Conservation (phyloP, 2,888 invertebrate species). For the Idaea dimidiata region DNA sequence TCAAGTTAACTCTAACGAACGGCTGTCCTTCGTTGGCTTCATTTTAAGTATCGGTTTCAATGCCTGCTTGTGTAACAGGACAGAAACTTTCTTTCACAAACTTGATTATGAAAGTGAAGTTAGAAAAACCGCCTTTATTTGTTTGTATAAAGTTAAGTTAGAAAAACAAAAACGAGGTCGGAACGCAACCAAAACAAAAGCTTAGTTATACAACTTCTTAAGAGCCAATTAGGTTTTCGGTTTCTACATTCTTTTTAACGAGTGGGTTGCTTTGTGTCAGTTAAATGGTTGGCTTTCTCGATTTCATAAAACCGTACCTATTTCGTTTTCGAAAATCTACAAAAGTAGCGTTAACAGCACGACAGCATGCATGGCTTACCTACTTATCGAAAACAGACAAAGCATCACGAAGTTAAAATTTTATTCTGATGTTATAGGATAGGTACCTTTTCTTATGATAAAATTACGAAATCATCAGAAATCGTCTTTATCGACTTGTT, state of each 20-base stretch:
- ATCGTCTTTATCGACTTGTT: no score
- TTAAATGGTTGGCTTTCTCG: not conserved
- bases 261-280: not conserved
- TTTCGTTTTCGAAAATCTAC: not conserved
- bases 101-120: not conserved
- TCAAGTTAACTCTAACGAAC: not conserved
- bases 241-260: not conserved
- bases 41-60: constrained; percentile 18
- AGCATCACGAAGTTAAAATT: not conserved
- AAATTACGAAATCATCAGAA: no score
- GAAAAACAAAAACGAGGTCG: not conserved
- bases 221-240: not conserved
- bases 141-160: not conserved
- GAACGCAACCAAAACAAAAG: not conserved
- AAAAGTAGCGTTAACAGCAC: not conserved
- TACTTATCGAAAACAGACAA: not conserved
- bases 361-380: not conserved
- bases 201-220: not conserved
- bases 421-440: not conserved
- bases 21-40: constrained; percentile 19
- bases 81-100: not conserved
- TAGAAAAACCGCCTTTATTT: not conserved
- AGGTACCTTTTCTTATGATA: no score
- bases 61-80: not conserved
- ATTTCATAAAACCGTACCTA: not conserved